These are phyloP conservation scores for Drosophila azteca DNA, from an alignment of 1,140 invertebrate species.

Conservation along the genomic window DNA sequence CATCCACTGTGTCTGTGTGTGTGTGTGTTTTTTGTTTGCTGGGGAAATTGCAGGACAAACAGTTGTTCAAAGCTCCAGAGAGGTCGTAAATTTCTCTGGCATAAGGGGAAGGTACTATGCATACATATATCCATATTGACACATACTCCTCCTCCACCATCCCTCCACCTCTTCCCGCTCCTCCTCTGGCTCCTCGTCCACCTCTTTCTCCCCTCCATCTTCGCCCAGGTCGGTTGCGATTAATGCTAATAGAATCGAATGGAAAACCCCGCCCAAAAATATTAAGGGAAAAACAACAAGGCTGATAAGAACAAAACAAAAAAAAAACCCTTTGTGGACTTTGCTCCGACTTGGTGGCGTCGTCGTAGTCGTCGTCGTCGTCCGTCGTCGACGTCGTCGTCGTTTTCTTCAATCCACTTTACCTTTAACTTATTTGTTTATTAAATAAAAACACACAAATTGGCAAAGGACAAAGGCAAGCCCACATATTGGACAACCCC, in stretches of 20 bases:
- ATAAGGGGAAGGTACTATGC: neutral
- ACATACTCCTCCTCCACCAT: slow-evolving; percentile 22
- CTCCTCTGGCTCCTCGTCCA: too few relatives aligned
- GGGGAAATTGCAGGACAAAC: slow-evolving; percentile 70
- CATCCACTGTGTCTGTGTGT: too few relatives aligned
- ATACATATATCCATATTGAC: slow-evolving; percentile 35
- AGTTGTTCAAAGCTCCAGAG: slow-evolving; percentile 69
- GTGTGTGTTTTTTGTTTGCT: neutral
- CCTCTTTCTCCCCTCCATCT: too few relatives aligned
- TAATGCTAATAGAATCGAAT: slow-evolving; percentile 63
- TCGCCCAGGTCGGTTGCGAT: slow-evolving; percentile 20
- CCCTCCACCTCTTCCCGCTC: neutral
- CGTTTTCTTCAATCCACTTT: slow-evolving; percentile 57
- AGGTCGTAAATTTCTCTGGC: slow-evolving; percentile 52
- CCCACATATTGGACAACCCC: slow-evolving; percentile 39
- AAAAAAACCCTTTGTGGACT: slow-evolving; percentile 57
- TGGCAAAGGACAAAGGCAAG: slow-evolving; percentile 50
- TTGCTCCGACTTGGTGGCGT: slow-evolving; percentile 61
- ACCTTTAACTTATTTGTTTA: slow-evolving; percentile 68
- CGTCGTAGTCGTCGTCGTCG: slow-evolving; percentile 38
- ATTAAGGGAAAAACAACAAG: slow-evolving; percentile 33
- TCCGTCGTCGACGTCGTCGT: slow-evolving; percentile 38
- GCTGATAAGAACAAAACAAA: slow-evolving; percentile 6
- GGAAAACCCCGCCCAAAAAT: slow-evolving; percentile 49
- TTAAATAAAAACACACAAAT: slow-evolving; percentile 76